These are phyloP conservation scores for Plebejus argus DNA, from an alignment of 2,888 invertebrate genomes.

Conservation along the genomic window DNA sequence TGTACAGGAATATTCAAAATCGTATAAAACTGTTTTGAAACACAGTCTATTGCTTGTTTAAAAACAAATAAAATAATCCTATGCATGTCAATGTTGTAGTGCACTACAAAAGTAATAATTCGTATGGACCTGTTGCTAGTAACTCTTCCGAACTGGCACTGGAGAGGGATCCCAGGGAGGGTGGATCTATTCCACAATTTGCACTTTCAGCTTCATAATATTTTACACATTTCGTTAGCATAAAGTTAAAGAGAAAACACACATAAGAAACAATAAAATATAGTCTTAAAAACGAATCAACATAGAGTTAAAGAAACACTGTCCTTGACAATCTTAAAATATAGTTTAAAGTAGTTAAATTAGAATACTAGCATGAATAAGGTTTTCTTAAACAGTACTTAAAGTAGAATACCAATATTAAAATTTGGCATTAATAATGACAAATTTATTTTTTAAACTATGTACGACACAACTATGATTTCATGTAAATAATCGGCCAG, in stretches of 20 bases:
- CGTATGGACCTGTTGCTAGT: slow-evolving; percentile 83
- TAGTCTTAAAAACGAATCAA: not conserved
- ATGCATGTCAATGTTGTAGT: slow-evolving; percentile 38
- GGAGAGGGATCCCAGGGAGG: slow-evolving; percentile 81
- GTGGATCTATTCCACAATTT: slow-evolving; percentile 62
- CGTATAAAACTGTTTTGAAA: not conserved
- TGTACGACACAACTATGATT: too few species aligned
- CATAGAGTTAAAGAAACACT: not conserved
- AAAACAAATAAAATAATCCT: not conserved
- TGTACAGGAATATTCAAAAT: too few species aligned
- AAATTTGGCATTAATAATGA: too few species aligned
- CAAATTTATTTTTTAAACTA: too few species aligned
- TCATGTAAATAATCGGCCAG: too few species aligned
- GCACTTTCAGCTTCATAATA: slow-evolving; percentile 27
- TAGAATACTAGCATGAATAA: too few species aligned
- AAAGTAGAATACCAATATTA: too few species aligned
- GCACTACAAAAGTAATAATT: slow-evolving; percentile 47
- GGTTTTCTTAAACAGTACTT: too few species aligned
- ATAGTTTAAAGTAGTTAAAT: too few species aligned
- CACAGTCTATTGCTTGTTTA: not conserved
- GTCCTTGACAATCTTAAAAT: too few species aligned
- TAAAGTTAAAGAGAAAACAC: not conserved
- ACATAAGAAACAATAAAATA: not conserved
- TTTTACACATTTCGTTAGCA: not conserved
- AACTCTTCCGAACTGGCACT: slow-evolving; percentile 81